phyloP scores from a whole-genome alignment of 2,888 invertebrate species.

The Dolomedes plantarius region DNA sequence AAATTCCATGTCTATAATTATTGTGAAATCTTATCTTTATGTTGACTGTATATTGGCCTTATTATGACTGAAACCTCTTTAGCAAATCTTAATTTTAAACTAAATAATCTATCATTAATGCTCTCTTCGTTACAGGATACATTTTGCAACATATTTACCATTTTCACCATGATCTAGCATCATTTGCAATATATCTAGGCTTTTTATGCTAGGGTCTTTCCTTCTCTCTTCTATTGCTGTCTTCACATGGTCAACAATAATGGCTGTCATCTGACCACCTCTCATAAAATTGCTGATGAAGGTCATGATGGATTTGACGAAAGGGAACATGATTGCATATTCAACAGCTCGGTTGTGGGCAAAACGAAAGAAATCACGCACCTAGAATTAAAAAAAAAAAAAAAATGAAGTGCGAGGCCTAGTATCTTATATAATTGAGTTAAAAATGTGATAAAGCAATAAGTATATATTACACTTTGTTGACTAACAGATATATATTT shows the following conservation, averaged over 20 bases:
- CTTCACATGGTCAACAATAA: slow-evolving; percentile 75
- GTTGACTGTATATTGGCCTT: too few species aligned
- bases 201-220: slow-evolving; percentile 51
- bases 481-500: too few species aligned
- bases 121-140: too few species aligned
- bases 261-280: slow-evolving; percentile 75
- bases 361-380: slow-evolving; percentile 74
- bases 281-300: slow-evolving; percentile 74
- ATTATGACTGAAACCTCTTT: too few species aligned
- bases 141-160: too few species aligned
- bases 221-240: slow-evolving; percentile 74
- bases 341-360: slow-evolving; percentile 75
- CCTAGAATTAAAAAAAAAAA: slow-evolving; percentile 54
- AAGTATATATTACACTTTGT: too few species aligned
- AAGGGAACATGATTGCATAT: slow-evolving; percentile 75
- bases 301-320: slow-evolving; percentile 73
- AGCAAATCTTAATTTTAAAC: too few species aligned
- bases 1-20: too few species aligned
- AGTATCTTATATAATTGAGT: background rate
- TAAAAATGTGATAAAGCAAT: too few species aligned
- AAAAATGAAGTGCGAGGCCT: slow-evolving; percentile 20
- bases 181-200: slow-evolving; percentile 77
- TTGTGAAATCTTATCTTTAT: too few species aligned
- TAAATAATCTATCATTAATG: too few species aligned
- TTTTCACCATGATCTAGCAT: slow-evolving; percentile 76